These are phyloP conservation scores for Micrasema minimum DNA, from an alignment of 1,140 invertebrate genomes.

Conservation along the genomic window DNA sequence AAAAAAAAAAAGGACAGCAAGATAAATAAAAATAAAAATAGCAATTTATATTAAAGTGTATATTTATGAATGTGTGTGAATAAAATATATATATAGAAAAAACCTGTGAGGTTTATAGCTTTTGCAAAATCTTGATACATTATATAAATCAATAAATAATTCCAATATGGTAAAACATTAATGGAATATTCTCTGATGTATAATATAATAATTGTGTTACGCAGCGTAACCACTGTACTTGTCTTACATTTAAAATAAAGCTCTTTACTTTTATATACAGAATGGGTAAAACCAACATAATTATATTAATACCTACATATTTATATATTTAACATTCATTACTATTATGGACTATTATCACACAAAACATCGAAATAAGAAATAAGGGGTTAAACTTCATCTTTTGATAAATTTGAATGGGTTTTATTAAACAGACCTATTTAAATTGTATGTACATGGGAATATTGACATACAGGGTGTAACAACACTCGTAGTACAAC, in stretches of 20 bases:
- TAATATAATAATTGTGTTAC: slow-evolving; percentile 44
- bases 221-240: slow-evolving; percentile 43
- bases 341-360: slow-evolving; percentile 38
- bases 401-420: too few species aligned
- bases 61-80: too few species aligned
- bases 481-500: too few species aligned
- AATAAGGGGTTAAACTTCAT: neutral
- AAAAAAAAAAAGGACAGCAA: too few species aligned
- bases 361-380: slow-evolving; percentile 36
- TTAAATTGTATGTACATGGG: too few species aligned
- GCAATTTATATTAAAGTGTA: too few species aligned
- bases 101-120: too few species aligned
- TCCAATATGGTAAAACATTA: slow-evolving; percentile 50
- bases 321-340: slow-evolving; percentile 33
- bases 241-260: slow-evolving; percentile 47
- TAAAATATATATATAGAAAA: too few species aligned
- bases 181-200: slow-evolving; percentile 51
- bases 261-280: slow-evolving; percentile 46
- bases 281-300: slow-evolving; percentile 37
- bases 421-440: too few species aligned
- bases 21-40: too few species aligned
- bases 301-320: slow-evolving; percentile 20
- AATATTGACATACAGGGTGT: too few species aligned
- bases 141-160: slow-evolving; percentile 1
- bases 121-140: neutral